Evolutionary conservation across 2,797 vertebrate genomes (phyloP), one percentile per base, ranked within the genome.

Genomic region (Liparis tanakae): DNA sequence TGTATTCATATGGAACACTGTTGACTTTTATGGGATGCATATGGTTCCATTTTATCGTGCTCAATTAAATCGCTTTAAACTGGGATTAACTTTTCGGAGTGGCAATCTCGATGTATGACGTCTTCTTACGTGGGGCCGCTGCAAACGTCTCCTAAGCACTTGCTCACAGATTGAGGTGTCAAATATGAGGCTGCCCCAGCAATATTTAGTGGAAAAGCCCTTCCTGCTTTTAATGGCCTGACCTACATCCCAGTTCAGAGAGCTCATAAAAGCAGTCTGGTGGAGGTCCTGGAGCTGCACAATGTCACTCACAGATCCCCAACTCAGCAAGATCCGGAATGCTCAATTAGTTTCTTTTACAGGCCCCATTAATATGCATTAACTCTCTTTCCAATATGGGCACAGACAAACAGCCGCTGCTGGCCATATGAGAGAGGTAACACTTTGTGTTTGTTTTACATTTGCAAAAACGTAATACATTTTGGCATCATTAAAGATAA

Each of bases 301-400:
- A 96, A 95, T 98, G 97, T 99, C 97, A 98, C 94, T 95, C 95
- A 94, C 97, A 97, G 96, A 96, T 97, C 94, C 96, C 96, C 94
- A 94, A 96, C 95, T 96, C 96, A 95, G 95, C 95, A 95, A 96
- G 95, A 95, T 97, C 96, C 95, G 96, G 96, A 98, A 97, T 96
- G 96, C 95, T 96, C 96, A 97, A 95, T 95, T 95, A 97, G 96
- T 95, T 96, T 81, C 94, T 97, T 99, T 99, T 94, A 95, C 90
- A 88, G 93, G 91, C 68, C 17, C 90, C 93, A 95, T 95, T 95
- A 95, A 94, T 94, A 94, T 86, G 87, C 90, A 95, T 95, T 94
- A 94, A 93, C 92, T 94, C 90, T 84, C 82, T 88, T 91, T 91
- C 81, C 85, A 82, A 74, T 80, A 87, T 44, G 41, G 82, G 79